Base-by-base conservation (phyloP, 2,113 vertebrate species). In the Calidris pugnax region DNA sequence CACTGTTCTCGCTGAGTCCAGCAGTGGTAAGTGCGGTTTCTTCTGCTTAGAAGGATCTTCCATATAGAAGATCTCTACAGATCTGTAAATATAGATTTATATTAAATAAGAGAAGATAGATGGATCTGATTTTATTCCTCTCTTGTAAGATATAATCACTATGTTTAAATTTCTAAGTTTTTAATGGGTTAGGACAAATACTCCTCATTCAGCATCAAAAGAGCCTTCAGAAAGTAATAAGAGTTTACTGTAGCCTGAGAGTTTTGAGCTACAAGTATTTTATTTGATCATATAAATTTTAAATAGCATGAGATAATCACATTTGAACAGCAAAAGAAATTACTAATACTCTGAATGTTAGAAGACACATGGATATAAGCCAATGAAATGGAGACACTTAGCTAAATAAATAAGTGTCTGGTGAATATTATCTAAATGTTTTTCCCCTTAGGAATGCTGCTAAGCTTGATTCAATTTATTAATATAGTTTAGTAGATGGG, bases 401-500 rank as follows among this genome's bases (percentile, higher is more conserved):
- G 24, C 59, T 88, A 95, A 88, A 89, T 81, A 94, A 85, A 24
- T 51, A 50, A 50, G 15, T 27, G 26, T 57, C 86, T 92, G 7
- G 43, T 77, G 63, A 95, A 83, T 77, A 96, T 90, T 88, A 85
- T 37, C 67, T 83, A 55, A 91, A 90, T 94, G 41, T 63, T 90
- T 89, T 87, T 47, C n/a, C 78, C 75, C 82, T 86, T 71, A 73
- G 72, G 93, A 94, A 55, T 35, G 24, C 45, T 76, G 16, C 45
- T 86, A 87, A 88, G 55, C 59, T 96, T 80, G 43, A 91, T 92
- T 92, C 57, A 90, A 95, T 95, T 94, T 93, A 84, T 94, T 93
- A 95, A 93, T 74, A 51, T 5, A 12, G 43, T 75, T 90, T 78
- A 86, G 53, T 84, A 93, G 85, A 81, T 62, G 37, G 35, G 22